Conservation (phyloP, 2,113 vertebrate species). For the Okapia johnstoni region DNA sequence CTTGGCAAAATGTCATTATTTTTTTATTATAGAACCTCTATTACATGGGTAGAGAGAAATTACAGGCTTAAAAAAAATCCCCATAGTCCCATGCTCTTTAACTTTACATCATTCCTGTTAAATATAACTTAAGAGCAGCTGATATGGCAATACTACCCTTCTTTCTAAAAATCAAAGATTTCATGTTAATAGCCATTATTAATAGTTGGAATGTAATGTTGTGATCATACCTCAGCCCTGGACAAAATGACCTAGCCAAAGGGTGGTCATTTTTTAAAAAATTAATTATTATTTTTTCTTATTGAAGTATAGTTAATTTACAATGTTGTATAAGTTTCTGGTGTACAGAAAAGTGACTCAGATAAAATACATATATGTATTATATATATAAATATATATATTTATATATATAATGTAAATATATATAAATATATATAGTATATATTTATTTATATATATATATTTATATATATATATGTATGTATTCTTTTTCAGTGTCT, state of each 20-base stretch:
- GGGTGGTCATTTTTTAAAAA: background rate
- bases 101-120: background rate
- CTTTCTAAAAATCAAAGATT: background rate
- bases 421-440: too few relatives aligned
- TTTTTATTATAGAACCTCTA: background rate
- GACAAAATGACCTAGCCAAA: background rate
- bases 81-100: background rate
- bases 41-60: background rate
- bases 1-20: background rate
- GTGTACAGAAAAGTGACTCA: background rate
- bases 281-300: background rate
- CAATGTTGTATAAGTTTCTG: background rate
- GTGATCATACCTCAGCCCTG: background rate
- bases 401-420: background rate
- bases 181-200: background rate
- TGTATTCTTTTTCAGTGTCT: background rate
- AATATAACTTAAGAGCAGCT: background rate
- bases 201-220: background rate
- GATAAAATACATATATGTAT: background rate
- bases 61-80: background rate
- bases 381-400: accelerated
- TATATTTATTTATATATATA: too few relatives aligned
- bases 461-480: accelerated
- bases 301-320: background rate
- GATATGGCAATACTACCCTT: background rate